A percentile compares a stretch with the other conserved stretches of the same genome.
Evolutionary conservation across 92 coral and sea anemone genomes (phyloP).

Genomic region (Zoanthus sociatus): DNA sequence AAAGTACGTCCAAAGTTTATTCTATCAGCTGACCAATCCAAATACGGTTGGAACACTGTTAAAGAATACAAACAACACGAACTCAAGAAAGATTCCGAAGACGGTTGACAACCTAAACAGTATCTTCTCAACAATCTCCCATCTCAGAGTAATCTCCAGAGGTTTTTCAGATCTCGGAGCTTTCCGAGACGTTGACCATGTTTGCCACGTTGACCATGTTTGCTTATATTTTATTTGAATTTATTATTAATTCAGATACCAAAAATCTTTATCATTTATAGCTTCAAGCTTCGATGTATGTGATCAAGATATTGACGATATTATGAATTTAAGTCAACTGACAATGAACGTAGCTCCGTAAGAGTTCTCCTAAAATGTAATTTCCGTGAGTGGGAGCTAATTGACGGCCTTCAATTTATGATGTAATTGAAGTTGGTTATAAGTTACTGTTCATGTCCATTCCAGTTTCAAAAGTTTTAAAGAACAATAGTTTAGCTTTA

Average conservation of each 20-base stretch:
- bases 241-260: background rate
- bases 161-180: no score
- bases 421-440: slow-evolving; percentile 14
- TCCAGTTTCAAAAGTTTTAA: background rate
- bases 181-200: background rate
- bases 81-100: no score
- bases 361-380: background rate
- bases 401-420: slow-evolving; percentile 17
- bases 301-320: slow-evolving; percentile 2
- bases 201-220: background rate
- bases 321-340: background rate
- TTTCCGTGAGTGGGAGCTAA: background rate
- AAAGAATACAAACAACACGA: no score
- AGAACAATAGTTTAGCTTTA: slow-evolving; percentile 26
- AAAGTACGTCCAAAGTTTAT: no score
- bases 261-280: background rate
- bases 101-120: no score
- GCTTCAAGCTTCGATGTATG: background rate
- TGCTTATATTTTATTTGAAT: background rate
- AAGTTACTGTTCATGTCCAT: slow-evolving; percentile 13
- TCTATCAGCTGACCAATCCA: no score
- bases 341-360: background rate
- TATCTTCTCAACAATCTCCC: no score
- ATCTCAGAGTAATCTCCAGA: no score
- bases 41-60: no score